Evolutionary conservation across 2,113 vertebrate genomes (phyloP).

Genomic region (Perognathus longimembris): DNA sequence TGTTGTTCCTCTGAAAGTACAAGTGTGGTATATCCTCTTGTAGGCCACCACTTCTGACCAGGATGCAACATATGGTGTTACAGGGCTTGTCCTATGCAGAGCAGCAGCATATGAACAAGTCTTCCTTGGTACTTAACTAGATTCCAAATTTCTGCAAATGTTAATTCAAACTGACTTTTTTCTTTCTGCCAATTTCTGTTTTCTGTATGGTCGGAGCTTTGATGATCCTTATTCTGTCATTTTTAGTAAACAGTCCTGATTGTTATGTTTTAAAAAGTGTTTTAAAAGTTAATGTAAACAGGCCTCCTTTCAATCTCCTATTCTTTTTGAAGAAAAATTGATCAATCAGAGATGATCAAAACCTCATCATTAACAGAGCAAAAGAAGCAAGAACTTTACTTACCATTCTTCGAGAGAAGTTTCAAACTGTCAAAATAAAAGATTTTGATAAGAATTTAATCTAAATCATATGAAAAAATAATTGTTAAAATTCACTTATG

Average conservation of each 20-base stretch:
- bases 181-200: background rate
- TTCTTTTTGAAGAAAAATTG: constrained; percentile 37
- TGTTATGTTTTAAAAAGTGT: constrained; percentile 11
- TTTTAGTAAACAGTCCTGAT: background rate
- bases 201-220: background rate
- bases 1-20: too few relatives aligned
- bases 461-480: constrained; percentile 41
- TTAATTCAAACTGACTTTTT: background rate
- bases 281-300: constrained; percentile 29
- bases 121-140: background rate
- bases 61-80: background rate
- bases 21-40: background rate
- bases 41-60: background rate
- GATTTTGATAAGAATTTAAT: constrained; percentile 47
- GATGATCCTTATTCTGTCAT: background rate
- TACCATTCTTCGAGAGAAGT: constrained; percentile 74
- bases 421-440: constrained; percentile 78
- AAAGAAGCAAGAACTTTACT: constrained; percentile 10
- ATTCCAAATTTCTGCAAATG: background rate
- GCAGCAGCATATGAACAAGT: background rate
- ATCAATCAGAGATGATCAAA: background rate
- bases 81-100: background rate
- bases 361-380: constrained; percentile 13
- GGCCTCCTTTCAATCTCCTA: background rate
- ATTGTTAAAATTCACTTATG: background rate